These are phyloP conservation scores for Artibeus jamaicensis DNA, from an alignment of 2,797 vertebrate genomes.

Conservation along the genomic window DNA sequence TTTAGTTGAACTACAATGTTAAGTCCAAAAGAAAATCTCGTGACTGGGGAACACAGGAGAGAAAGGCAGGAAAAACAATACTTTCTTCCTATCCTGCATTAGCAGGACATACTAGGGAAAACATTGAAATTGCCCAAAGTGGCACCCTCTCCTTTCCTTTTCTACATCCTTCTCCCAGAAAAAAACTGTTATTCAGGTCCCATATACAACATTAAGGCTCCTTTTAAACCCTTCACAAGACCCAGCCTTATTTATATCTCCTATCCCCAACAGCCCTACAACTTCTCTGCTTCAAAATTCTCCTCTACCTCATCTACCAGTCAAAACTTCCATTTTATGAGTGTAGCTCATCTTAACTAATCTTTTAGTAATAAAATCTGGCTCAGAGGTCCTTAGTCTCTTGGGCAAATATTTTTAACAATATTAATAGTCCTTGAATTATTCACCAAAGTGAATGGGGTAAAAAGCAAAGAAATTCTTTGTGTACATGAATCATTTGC, in stretches of 20 bases:
- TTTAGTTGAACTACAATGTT: neutral
- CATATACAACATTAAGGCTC: neutral
- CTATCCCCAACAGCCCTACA: neutral
- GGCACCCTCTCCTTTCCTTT: neutral
- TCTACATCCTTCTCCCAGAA: neutral
- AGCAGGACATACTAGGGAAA: neutral
- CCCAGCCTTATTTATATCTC: neutral
- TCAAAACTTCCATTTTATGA: conserved; percentile 19
- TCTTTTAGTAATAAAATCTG: conserved; percentile 24
- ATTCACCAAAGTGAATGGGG: neutral
- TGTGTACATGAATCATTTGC: neutral
- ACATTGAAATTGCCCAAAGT: neutral
- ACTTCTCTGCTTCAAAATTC: neutral
- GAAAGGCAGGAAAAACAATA: neutral
- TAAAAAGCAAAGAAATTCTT: neutral
- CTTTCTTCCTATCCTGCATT: neutral
- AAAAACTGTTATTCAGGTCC: neutral
- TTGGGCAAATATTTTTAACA: neutral
- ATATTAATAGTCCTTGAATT: neutral
- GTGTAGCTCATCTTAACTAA: neutral
- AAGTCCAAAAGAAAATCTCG: neutral
- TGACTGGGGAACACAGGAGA: neutral
- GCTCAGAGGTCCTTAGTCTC: neutral
- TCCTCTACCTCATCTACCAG: neutral
- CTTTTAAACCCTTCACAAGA: neutral